A percentile compares a stretch with the other conserved stretches of the same genome.
phyloP scores from a whole-genome alignment of 2,888 invertebrate species.

The Papilio demoleus region DNA sequence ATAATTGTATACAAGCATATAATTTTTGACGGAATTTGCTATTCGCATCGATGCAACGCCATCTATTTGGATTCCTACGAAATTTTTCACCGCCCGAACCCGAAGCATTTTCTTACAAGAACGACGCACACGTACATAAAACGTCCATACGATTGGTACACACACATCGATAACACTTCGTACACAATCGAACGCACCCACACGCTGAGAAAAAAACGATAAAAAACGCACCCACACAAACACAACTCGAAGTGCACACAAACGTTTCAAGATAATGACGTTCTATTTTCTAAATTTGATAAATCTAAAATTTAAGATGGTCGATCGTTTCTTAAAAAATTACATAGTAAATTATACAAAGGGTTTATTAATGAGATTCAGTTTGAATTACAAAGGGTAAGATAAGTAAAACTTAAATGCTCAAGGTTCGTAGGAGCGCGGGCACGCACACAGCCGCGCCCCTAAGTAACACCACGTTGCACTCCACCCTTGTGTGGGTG shows the following conservation, averaged over 20 bases:
- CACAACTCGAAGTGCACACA: conserved; percentile 54
- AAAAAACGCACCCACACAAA: conserved; percentile 76
- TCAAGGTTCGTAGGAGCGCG: conserved; percentile 76
- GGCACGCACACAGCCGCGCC: conserved; percentile 62
- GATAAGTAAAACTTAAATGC: conserved; percentile 75
- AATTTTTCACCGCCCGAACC: conserved; percentile 67
- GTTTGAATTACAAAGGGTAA: conserved; percentile 62
- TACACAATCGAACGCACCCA: conserved; percentile 81
- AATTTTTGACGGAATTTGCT: conserved; percentile 66
- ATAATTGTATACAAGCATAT: conserved; percentile 49
- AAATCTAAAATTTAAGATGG: conserved; percentile 45
- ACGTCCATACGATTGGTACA: conserved; percentile 56
- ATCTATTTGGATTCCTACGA: conserved; percentile 78
- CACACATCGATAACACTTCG: conserved; percentile 41
- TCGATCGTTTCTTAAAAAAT: conserved; percentile 39
- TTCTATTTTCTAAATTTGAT: conserved; percentile 54
- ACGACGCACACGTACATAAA: conserved; percentile 62
- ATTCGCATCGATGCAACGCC: conserved; percentile 72
- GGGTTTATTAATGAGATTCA: conserved; percentile 55
- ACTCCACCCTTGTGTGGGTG: conserved; percentile 64
- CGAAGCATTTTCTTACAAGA: conserved; percentile 82
- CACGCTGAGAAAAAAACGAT: conserved; percentile 81
- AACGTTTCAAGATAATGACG: conserved; percentile 45
- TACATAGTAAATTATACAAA: conserved; percentile 44
- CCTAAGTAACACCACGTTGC: conserved; percentile 66